phyloP scores from a whole-genome alignment of 2,797 vertebrate genomes.

The Coendou prehensilis region DNA sequence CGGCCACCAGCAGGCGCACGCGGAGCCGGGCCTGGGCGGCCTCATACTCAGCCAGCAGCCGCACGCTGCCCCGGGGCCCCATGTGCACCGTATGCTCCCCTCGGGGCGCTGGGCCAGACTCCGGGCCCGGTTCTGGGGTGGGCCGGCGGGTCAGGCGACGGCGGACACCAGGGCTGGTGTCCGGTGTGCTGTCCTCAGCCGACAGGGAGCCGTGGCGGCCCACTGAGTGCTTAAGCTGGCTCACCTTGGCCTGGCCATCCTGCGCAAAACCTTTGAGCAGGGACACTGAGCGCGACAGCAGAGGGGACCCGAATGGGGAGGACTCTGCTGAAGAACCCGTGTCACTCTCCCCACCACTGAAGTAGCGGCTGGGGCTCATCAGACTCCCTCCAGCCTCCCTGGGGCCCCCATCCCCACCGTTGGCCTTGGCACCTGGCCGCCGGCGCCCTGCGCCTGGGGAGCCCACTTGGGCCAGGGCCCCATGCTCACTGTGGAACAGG shows the following conservation, averaged over 20 bases:
- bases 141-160: conserved; percentile 90
- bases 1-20: conserved; percentile 93
- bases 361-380: conserved; percentile 95
- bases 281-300: conserved; percentile 97
- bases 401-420: conserved; percentile 89
- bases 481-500: conserved; percentile 96
- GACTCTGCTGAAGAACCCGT: conserved; percentile 98
- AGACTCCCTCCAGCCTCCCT: conserved; percentile 92
- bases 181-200: conserved; percentile 96
- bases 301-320: conserved; percentile 96
- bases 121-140: conserved; percentile 78
- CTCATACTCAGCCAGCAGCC: conserved; percentile 94
- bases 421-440: conserved; percentile 85
- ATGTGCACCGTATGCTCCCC: conserved; percentile 91
- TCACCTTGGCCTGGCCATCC: conserved; percentile 97
- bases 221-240: conserved; percentile 95
- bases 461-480: conserved; percentile 91
- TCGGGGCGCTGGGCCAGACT: conserved; percentile 56
- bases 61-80: conserved; percentile 93
- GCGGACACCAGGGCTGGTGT: conserved; percentile 95
- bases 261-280: conserved; percentile 97
- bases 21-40: conserved; percentile 93
- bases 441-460: conserved; percentile 93
- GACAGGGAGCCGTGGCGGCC: conserved; percentile 97
- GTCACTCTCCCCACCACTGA: conserved; percentile 98